These are phyloP conservation scores for Eugnorisma glareosa DNA, from an alignment of 2,888 invertebrate species.

Conservation along the genomic window DNA sequence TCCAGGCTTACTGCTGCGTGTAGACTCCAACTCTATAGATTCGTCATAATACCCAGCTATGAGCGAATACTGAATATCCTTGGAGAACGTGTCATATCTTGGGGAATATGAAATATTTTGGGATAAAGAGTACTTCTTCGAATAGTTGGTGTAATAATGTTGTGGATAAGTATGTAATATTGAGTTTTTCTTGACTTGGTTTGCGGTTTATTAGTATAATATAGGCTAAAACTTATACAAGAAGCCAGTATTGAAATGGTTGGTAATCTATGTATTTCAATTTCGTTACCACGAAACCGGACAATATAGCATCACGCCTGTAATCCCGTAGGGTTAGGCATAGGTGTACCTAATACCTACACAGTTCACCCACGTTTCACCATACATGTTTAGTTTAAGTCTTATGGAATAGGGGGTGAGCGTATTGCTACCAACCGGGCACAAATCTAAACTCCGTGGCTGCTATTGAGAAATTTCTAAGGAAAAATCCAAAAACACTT, in stretches of 20 bases:
- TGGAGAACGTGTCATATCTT: conserved; percentile 22
- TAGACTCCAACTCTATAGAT: conserved; percentile 34
- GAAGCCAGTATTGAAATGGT: not conserved
- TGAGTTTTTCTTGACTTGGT: conserved; percentile 13
- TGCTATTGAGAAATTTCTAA: no score
- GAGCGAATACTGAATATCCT: conserved; percentile 24
- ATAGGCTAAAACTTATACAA: not conserved
- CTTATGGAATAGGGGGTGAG: no score
- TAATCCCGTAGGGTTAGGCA: no score
- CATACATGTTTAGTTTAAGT: no score
- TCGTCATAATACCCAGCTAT: conserved; percentile 39
- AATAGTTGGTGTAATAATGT: conserved; percentile 35
- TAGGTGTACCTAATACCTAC: no score
- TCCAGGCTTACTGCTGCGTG: conserved; percentile 38
- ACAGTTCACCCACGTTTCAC: no score
- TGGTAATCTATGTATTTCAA: not conserved
- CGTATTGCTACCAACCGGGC: no score
- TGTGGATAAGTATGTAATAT: conserved; percentile 40
- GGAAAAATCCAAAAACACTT: no score
- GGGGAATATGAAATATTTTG: conserved; percentile 42
- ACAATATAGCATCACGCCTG: no score
- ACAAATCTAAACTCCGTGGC: no score
- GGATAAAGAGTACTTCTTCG: conserved; percentile 10
- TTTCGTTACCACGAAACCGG: not conserved
- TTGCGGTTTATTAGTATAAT: not conserved